Evolutionary conservation across 1,140 invertebrate genomes (phyloP), one percentile per base, ranked within the genome.

Genomic region (Temnothorax nylanderi): DNA sequence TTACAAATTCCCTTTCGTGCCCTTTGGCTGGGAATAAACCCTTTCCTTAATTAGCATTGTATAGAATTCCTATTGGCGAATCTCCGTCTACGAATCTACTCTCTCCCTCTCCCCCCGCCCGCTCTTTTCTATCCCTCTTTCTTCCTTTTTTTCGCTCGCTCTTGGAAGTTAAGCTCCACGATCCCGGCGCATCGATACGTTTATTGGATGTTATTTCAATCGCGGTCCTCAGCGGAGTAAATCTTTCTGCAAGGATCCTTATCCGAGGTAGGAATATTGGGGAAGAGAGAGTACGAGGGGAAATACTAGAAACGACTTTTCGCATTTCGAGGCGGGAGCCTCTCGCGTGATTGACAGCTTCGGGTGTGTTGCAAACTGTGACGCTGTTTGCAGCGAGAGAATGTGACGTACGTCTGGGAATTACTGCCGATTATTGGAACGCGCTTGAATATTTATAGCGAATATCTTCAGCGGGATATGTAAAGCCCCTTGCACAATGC

Each of bases 11-110:
- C 86, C 85, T 87, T 93, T 92, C 90, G 88, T 93, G 91, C 90
- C 91, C 93, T 89, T 82, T 93, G 77, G 90, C 87, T 87, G 91
- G 91, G 90, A 89, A 89, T 93, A 92, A 94, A 90, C 93, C 93
- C 92, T 91, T 93, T 89, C 91, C 92, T 93, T 93, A 93, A 93
- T 93, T 93, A 93, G 92, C 92, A 93, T 93, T 93, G 90, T 93
- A 93, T 93, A 74, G 87, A 80, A 93, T 93, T 93, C 91, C 91
- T 93, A 91, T 91, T 87, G 90, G 77, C 87, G 64, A 88, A 88
- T 84, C 64, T 67, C 62, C 34, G 32, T 84, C 41, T 82, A 56
- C 54, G 80, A 47, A 26, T 78, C 86, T 67, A 8, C 44, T 71
- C 51, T 54, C 10, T 21, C 60, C 13, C 44, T 47, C 21, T 13